Evolutionary conservation across 2,113 vertebrate genomes (phyloP), one percentile per base, ranked within the genome.

Genomic region (Choloepus hoffmanni): DNA sequence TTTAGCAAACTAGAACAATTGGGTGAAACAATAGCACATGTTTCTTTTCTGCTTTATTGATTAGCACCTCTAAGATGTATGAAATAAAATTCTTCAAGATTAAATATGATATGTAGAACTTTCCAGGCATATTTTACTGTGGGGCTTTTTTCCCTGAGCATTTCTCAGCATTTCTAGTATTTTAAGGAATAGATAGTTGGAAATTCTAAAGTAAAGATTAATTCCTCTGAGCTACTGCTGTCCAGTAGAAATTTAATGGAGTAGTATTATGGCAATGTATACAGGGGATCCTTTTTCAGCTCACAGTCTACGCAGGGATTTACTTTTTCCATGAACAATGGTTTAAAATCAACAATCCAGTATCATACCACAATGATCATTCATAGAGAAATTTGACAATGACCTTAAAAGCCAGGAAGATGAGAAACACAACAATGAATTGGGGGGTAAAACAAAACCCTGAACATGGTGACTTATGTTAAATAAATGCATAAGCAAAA

Each of bases 21-120:
- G 23, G 45, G 36, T 79, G 81, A 84, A 92, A 90, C 7, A 48
- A 76, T 45, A 92, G 67, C 48, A 62, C 88, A 70, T 26, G 33
- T 26, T 76, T 91, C 65, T 88, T 55, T 83, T 76, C 6, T 94
- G 13, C 21, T 95, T 96, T 21, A 78, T 58, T 85, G 76, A 95
- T 19, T 94, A 50, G 83, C 36, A 78, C 24, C 50, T 79, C 60
- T 63, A 53, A 86, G 18, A 83, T 40, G 4, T 84, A 43, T 63
- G 5, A 1, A 70, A 63, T 28, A 36, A 76, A 33, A 88, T 48
- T 90, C 63, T 89, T 94, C 7, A 58, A 89, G 26, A 60, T 15
- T 74, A 73, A 10, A 77, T 24, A 72, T 40, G 93, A 50, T 68
- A 30, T 26, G 10, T n/a, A 89, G 77, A 94, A 12, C 53, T 89